Evolutionary conservation across 2,113 vertebrate species (phyloP), one percentile per base, ranked within the genome.

Genomic region (Pygoscelis adeliae): DNA sequence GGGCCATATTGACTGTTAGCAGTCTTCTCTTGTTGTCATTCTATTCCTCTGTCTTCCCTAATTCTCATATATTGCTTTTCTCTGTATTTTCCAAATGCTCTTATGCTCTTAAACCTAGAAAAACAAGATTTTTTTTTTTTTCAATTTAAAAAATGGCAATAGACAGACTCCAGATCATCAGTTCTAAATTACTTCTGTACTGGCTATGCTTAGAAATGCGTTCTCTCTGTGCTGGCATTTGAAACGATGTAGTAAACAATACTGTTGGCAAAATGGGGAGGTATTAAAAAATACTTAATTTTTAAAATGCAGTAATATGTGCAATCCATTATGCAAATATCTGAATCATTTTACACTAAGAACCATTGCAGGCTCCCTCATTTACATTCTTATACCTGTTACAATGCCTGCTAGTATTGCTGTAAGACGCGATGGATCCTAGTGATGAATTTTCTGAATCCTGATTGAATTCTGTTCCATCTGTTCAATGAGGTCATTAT

Each of bases 331-430:
- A 97, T 97, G 97, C 93, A 97, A 97, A 97, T 97, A 90, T 95
- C 94, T 30, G 81, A 89, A 93, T 94, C 71, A 80, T 91, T 96
- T 96, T 93, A 85, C 94, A 70, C 82, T 90, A 76, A 67, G 83
- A 96, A 88, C 67, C 58, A 59, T 91, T 36, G 9, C 66, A 58
- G 74, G 3, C 94, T 95, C 20, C 66, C 87, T 97, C 97, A 97
- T 97, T 97, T 97, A 91, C 82, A 96, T 97, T 92, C 84, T 81
- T 90, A 62, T 97, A 97, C 97, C 95, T 96, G 97, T 94, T 97
- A 87, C 74, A 90, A 70, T 96, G 95, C 95, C 97, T 96, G 89
- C 97, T 88, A 73, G 97, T 90, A 16, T 95, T 80, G 97, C 97
- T 97, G 84, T 83, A 90, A 96, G 97, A 95, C 2, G 7, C 15